phyloP scores from a whole-genome alignment of 2,113 vertebrate genomes.

The Lasiurus cinereus region DNA sequence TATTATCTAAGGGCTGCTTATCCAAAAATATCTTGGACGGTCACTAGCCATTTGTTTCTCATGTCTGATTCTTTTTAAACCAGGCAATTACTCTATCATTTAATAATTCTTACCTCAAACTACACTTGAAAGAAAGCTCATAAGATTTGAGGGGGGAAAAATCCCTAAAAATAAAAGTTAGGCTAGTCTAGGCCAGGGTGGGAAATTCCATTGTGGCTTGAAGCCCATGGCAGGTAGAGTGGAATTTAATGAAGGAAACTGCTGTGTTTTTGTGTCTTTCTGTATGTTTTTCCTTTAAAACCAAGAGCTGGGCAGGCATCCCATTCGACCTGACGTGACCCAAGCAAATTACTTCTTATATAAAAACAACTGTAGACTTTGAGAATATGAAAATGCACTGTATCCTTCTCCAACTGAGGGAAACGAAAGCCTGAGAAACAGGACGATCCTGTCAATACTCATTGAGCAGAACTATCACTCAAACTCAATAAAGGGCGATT shows the following conservation, averaged over 20 bases:
- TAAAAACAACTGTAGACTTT: conserved; percentile 92
- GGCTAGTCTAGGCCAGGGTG: conserved; percentile 89
- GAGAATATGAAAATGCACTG: conserved; percentile 91
- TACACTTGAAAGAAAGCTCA: conserved; percentile 87
- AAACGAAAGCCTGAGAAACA: conserved; percentile 89
- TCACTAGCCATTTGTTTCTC: conserved; percentile 70
- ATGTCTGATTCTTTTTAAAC: conserved; percentile 78
- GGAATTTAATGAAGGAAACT: conserved; percentile 94
- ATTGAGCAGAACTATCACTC: conserved; percentile 87
- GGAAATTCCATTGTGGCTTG: conserved; percentile 93
- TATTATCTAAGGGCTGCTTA: conserved; percentile 47
- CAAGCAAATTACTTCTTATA: conserved; percentile 93
- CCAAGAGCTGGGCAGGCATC: conserved; percentile 92
- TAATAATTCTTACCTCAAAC: conserved; percentile 87
- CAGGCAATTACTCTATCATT: conserved; percentile 81
- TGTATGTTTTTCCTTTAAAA: conserved; percentile 94
- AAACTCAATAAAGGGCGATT: conserved; percentile 87
- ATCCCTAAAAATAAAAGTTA: conserved; percentile 88
- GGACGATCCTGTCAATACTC: conserved; percentile 86
- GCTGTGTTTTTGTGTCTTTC: conserved; percentile 93
- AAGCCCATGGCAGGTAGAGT: conserved; percentile 93
- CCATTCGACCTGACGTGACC: conserved; percentile 92
- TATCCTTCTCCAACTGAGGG: conserved; percentile 87
- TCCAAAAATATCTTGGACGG: conserved; percentile 57
- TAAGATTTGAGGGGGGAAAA: conserved; percentile 81